A percentile compares a stretch with the other conserved stretches of the same genome.
phyloP scores from a whole-genome alignment of 2,113 vertebrate genomes.

The Cyphomyrus discorhynchus region DNA sequence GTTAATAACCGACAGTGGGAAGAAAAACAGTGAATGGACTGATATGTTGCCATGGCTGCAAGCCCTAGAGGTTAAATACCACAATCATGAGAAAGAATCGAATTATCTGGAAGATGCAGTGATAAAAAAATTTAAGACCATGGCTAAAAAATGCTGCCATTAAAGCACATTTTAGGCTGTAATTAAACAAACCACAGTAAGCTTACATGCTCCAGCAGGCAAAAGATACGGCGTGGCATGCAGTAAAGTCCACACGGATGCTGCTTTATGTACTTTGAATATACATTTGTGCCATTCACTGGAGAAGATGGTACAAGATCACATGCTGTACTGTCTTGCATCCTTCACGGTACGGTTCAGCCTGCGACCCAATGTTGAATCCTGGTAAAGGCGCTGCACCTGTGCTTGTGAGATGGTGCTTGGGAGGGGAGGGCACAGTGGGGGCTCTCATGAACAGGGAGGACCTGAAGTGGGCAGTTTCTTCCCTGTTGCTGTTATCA shows the following conservation, averaged over 20 bases:
- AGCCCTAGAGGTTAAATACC: constrained; percentile 9
- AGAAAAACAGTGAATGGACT: not conserved
- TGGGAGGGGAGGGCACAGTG: constrained; percentile 22
- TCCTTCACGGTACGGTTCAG: not conserved
- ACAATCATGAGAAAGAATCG: not conserved
- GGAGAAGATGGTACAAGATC: not conserved
- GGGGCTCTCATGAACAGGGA: constrained; percentile 27
- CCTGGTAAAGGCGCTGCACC: constrained; percentile 27
- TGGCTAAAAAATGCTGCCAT: not conserved
- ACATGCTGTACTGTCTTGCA: not conserved
- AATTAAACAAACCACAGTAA: not conserved
- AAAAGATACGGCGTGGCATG: not conserved
- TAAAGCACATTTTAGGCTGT: not conserved
- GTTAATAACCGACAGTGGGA: not conserved
- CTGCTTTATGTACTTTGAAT: not conserved
- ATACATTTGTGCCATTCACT: not conserved
- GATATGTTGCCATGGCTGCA: constrained; percentile 12
- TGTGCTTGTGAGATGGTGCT: constrained; percentile 23
- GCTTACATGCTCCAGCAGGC: not conserved
- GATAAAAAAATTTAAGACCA: not conserved
- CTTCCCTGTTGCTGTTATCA: constrained; percentile 44
- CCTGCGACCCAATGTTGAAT: not conserved
- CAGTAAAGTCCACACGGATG: not conserved
- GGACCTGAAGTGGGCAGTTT: constrained; percentile 42
- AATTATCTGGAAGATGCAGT: not conserved